Conservation (phyloP, 2,888 invertebrate genomes). For the Saturnia japonica region DNA sequence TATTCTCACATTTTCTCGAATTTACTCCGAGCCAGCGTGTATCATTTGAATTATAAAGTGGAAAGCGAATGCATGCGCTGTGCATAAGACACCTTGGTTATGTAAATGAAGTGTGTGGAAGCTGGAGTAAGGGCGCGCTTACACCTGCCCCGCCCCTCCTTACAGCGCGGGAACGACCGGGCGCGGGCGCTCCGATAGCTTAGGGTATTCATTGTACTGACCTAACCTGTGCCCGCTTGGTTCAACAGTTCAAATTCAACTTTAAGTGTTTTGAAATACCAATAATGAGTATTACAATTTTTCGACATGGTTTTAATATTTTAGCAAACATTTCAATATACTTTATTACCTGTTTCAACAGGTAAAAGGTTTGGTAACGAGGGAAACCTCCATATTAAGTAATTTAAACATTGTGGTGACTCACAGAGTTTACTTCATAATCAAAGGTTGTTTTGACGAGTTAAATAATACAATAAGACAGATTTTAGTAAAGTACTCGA, state of each 20-base stretch:
- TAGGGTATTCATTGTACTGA: not conserved
- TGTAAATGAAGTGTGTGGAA: conserved; percentile 67
- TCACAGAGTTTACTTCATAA: conserved; percentile 23
- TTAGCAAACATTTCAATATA: no score
- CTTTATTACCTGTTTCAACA: no score
- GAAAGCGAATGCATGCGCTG: conserved; percentile 72
- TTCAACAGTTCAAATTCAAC: not conserved
- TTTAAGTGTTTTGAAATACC: not conserved
- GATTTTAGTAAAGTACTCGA: conserved; percentile 58
- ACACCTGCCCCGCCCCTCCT: conserved; percentile 51
- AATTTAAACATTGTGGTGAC: not conserved
- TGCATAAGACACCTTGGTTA: conserved; percentile 72
- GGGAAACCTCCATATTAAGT: not conserved
- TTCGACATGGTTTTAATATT: not conserved
- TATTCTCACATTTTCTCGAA: conserved; percentile 76
- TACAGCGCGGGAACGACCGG: conserved; percentile 27
- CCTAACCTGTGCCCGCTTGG: not conserved
- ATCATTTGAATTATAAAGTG: conserved; percentile 80
- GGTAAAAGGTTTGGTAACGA: no score
- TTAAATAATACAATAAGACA: conserved; percentile 58
- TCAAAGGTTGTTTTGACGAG: conserved; percentile 47
- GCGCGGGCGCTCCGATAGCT: no score
- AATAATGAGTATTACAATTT: not conserved
- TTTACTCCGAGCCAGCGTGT: conserved; percentile 56
- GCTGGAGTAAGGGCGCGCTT: conserved; percentile 55